Base-by-base conservation (phyloP, 30 jellyfish, hydroid and myxozoan species). In the Phacellophora camtschatica region DNA sequence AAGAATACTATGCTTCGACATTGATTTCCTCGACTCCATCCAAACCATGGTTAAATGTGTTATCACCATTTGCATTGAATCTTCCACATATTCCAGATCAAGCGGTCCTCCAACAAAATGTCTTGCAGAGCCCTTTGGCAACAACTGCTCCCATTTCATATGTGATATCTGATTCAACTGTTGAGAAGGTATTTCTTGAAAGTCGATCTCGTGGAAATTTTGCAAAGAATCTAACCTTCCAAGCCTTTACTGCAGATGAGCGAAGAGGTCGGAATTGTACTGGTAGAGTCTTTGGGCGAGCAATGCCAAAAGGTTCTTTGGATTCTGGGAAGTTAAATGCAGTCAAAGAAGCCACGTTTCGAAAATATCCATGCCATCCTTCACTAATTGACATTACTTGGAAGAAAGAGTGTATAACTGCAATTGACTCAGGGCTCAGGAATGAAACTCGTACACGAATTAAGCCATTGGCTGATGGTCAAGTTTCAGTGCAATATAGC, bases 201-300 rank as follows among this genome's bases (percentile, higher is more conserved):
- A 94, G 99, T 39, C 93, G 96, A 2, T 74, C 95, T 11, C 90
- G 99, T 8, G 99, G 97, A 12, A 94, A 94, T 75, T 94, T 94
- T 75, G 97, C 99, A 1, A 94, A 94, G 57, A 94, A 94, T 71
- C 87, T 94, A 33, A 86, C 96, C 12, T 94, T 84, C 45, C 90
- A 95, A 20, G 95, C 87, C 16, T 87, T 79, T 57, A 59, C 95
- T 24, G 53, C 90, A 9, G 97, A 87, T 18, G 99, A 94, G 71
- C 37, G 99, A 19, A 66, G 85, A n/a, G 95, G 95, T 19, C 88
- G 95, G 18, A 94, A 94, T 55, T 94, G 99, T 86, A 84, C 96
- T 29, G 99, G 99, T 34, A 55, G 99, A 56, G 99, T 87, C 39
- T 86, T 86, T 63, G 97, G 96, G 4, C 86, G 88, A 20, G 96